phyloP scores from a whole-genome alignment of 2,113 vertebrate species.

The Barbus barbus region DNA sequence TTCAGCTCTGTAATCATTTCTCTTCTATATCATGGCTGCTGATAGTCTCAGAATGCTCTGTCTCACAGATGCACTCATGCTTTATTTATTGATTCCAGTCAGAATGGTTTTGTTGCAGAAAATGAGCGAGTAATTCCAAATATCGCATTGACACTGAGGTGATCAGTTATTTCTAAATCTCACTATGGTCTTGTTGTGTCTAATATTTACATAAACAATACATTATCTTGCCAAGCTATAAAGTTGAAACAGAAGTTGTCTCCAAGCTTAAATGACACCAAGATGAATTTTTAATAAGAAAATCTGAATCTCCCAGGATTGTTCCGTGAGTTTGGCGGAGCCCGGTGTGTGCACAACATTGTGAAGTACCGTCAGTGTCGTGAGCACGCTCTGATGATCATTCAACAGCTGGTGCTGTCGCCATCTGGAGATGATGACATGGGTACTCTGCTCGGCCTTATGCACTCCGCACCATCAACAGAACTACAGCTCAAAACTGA shows the following conservation, averaged over 20 bases:
- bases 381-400: conserved; percentile 93
- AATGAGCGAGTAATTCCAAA: neutral
- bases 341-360: conserved; percentile 95
- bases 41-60: neutral
- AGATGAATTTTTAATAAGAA: neutral
- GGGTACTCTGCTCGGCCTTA: conserved; percentile 96
- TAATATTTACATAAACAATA: neutral
- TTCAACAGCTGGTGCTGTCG: conserved; percentile 94
- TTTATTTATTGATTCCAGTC: conserved; percentile 4
- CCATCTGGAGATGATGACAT: conserved; percentile 96
- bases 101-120: neutral
- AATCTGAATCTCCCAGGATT: conserved; percentile 74
- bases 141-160: neutral
- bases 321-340: conserved; percentile 96
- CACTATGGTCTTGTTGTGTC: neutral
- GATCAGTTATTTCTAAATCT: conserved; percentile 9
- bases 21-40: conserved; percentile 12
- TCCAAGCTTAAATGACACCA: neutral
- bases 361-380: conserved; percentile 94
- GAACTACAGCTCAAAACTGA: conserved; percentile 95
- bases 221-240: neutral
- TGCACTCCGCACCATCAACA: conserved; percentile 91
- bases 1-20: conserved; percentile 25
- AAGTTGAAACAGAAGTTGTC: neutral
- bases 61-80: conserved; percentile 10